phyloP scores from a whole-genome alignment of 2,113 vertebrate genomes.

The Terrapene triunguis region DNA sequence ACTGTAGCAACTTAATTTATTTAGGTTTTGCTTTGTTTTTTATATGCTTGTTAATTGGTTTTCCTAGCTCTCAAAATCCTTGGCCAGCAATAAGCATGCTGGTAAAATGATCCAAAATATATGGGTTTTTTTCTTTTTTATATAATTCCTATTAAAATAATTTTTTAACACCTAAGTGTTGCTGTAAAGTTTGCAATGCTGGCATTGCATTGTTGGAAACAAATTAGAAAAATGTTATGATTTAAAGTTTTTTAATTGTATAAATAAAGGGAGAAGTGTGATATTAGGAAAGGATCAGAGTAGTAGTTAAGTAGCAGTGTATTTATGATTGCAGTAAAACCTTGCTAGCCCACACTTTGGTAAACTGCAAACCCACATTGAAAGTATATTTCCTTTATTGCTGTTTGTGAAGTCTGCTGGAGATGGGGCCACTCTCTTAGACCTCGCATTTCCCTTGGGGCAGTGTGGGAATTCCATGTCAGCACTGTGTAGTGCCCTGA shows the following conservation, averaged over 20 bases:
- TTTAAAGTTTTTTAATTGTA: neutral
- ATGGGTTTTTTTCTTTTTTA: constrained; percentile 59
- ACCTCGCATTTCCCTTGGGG: neutral
- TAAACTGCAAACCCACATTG: neutral
- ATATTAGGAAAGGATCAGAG: neutral
- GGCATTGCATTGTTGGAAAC: constrained; percentile 7
- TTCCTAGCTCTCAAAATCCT: constrained; percentile 69
- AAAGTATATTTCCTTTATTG: neutral
- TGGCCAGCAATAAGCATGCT: constrained; percentile 61
- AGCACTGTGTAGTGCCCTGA: neutral
- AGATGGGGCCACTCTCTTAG: neutral
- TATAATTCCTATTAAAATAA: constrained; percentile 23
- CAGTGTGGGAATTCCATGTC: neutral
- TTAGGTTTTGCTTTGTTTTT: constrained; percentile 48
- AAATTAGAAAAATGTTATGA: neutral
- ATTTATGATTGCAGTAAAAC: neutral
- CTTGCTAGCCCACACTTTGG: neutral
- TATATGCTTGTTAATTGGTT: constrained; percentile 53
- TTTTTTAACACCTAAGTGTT: constrained; percentile 21
- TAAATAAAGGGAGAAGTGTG: neutral
- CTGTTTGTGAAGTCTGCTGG: neutral
- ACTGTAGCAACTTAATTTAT: constrained; percentile 55
- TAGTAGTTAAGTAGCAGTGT: neutral
- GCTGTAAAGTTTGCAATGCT: constrained; percentile 34
- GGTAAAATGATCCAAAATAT: constrained; percentile 52